Conservation (phyloP, 2,113 vertebrate genomes). For the Rutilus rutilus region DNA sequence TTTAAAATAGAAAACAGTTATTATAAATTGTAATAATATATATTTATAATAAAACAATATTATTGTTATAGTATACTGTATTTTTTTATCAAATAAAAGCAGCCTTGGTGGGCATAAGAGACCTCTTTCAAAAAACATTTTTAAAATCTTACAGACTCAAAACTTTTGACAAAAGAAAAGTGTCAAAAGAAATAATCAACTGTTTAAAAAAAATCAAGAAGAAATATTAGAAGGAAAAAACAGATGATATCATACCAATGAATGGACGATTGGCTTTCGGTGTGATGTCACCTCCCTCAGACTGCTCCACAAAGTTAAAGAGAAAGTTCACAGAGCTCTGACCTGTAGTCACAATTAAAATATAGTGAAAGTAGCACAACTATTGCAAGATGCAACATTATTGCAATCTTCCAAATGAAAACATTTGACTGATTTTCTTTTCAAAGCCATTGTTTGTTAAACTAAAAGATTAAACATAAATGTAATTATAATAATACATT, state of each 20-base stretch:
- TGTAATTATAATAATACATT: neutral
- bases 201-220: too few relatives aligned
- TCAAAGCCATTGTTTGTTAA: neutral
- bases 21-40: too few relatives aligned
- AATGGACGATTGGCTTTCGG: conserved; percentile 11
- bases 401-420: neutral
- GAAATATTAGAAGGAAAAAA: neutral
- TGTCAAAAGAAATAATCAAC: too few relatives aligned
- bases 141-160: neutral
- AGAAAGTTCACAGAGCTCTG: conserved; percentile 67
- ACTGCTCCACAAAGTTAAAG: conserved; percentile 65
- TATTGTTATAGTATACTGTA: too few relatives aligned
- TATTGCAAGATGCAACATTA: neutral
- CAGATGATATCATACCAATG: neutral
- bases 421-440: neutral
- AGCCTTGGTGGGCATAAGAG: neutral
- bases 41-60: too few relatives aligned
- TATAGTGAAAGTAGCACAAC: neutral
- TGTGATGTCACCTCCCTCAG: conserved; percentile 8
- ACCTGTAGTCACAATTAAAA: conserved; percentile 53
- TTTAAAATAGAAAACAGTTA: too few relatives aligned
- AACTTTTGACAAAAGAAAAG: neutral
- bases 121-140: neutral
- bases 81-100: too few relatives aligned
- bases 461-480: neutral